Evolutionary conservation across 2,888 invertebrate genomes (phyloP).

Genomic region (Ichneumoninae sp.): DNA sequence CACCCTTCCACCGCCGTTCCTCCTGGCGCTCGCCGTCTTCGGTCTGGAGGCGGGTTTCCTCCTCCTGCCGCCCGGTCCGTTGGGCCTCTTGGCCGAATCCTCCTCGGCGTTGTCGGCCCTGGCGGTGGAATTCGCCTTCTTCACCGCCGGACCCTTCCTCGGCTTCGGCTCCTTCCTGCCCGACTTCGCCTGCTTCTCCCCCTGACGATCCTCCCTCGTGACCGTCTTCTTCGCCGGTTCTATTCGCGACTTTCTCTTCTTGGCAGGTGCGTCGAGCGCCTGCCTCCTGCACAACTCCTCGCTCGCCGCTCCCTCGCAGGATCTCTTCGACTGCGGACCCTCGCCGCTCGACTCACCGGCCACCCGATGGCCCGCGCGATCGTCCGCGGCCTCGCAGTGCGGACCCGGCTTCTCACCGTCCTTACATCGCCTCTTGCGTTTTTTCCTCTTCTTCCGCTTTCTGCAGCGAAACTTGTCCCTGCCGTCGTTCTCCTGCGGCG

Average conservation of each 20-base stretch:
- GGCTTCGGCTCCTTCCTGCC: constrained; percentile 58
- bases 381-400: constrained; percentile 71
- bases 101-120: constrained; percentile 24
- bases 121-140: constrained; percentile 31
- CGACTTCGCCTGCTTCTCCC: constrained; percentile 61
- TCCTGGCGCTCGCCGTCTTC: constrained; percentile 59
- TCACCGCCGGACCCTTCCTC: constrained; percentile 63
- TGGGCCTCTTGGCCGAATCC: constrained; percentile 70
- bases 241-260: constrained; percentile 84
- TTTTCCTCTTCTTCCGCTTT: constrained; percentile 85
- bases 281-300: constrained; percentile 79
- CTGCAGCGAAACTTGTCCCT: constrained; percentile 85
- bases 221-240: constrained; percentile 73
- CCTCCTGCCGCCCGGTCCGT: constrained; percentile 70
- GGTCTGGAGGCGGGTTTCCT: constrained; percentile 73
- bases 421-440: constrained; percentile 81
- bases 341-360: constrained; percentile 57
- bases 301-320: constrained; percentile 78
- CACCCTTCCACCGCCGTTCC: constrained; percentile 69
- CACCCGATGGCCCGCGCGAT: constrained; percentile 31
- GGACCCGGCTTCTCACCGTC: constrained; percentile 77
- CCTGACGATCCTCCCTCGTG: constrained; percentile 61
- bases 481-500: constrained; percentile 78
- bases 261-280: constrained; percentile 76
- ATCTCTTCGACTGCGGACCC: constrained; percentile 75